phyloP scores from a whole-genome alignment of 2,113 vertebrate genomes.

The Pomatorhinus ruficollis region DNA sequence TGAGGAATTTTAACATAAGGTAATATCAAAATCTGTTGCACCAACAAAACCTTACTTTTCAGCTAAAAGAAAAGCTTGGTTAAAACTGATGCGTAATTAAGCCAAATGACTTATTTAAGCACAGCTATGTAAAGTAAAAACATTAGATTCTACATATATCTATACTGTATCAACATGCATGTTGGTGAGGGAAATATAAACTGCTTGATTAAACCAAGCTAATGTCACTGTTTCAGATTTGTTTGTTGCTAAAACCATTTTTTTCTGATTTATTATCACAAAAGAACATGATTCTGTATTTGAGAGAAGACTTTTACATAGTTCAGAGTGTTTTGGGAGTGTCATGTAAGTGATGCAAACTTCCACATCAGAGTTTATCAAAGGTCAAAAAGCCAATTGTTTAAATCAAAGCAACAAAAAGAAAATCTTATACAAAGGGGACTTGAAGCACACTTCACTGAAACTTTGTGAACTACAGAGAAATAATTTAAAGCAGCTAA shows the following conservation, averaged over 20 bases:
- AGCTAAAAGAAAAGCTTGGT: background rate
- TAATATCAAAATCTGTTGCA: background rate
- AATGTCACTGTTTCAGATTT: background rate
- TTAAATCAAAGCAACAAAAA: background rate
- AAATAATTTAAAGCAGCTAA: background rate
- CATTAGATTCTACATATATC: background rate
- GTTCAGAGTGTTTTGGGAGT: background rate
- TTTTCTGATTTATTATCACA: background rate
- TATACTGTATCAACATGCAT: background rate
- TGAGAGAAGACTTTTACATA: background rate
- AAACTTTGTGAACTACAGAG: background rate
- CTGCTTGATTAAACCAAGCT: background rate
- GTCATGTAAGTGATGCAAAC: background rate
- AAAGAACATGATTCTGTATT: background rate
- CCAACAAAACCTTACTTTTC: background rate
- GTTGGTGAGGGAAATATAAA: background rate
- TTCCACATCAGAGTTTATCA: background rate
- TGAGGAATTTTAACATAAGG: background rate
- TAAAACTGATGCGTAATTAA: background rate
- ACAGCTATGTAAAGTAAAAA: background rate
- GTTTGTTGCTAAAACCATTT: background rate
- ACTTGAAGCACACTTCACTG: background rate
- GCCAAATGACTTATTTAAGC: background rate
- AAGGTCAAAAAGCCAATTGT: background rate
- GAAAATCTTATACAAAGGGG: background rate